Evolutionary conservation across 2,797 vertebrate species (phyloP), one percentile per base, ranked within the genome.

Genomic region (Pangasius mekongensis): DNA sequence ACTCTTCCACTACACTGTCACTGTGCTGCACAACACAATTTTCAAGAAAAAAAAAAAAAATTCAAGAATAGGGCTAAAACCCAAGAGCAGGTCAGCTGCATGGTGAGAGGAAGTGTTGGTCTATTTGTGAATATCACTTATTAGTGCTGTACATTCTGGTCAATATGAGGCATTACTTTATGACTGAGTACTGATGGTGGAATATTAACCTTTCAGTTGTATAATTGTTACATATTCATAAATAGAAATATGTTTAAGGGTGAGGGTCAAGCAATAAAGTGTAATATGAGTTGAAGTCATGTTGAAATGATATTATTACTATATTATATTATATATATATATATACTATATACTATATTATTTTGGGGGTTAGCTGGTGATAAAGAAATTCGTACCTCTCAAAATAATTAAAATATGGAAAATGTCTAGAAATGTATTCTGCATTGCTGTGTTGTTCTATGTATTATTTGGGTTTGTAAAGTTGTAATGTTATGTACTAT

Each of bases 181-280:
- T 67, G 24, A 39, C 30, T 13, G 77, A 56, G 16, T 33, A 33
- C 5, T 80, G 16, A 56, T 56, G 52, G 30, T 78, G 27, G 16
- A 43, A 85, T 73, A 78, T 77, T 74, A 83, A 66, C 62, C 76
- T 73, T 77, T 87, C 60, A 85, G 85, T 87, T 47, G 64, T 86
- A 43, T 54, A 78, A 85, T 87, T 69, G 36, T 77, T 71, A 58
- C 33, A 33, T 71, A 36, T 76, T 9, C 16, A 67, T 77, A 85
- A 81, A 47, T n/a, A 66, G 22, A 58, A 60, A 39, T 39, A 24
- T 14, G 54, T 36, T 33, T 71, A n/a, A 76, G 11, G 3, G 52
- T 30, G 49, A 56, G 52, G 54, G 8, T 52, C 3, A 36, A 11
- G 52, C 27, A 77, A 52, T 52, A 52, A 52, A 52, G 69, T 73